Conservation (phyloP, 1,140 invertebrate species). For the Tetragonula clypearis region DNA sequence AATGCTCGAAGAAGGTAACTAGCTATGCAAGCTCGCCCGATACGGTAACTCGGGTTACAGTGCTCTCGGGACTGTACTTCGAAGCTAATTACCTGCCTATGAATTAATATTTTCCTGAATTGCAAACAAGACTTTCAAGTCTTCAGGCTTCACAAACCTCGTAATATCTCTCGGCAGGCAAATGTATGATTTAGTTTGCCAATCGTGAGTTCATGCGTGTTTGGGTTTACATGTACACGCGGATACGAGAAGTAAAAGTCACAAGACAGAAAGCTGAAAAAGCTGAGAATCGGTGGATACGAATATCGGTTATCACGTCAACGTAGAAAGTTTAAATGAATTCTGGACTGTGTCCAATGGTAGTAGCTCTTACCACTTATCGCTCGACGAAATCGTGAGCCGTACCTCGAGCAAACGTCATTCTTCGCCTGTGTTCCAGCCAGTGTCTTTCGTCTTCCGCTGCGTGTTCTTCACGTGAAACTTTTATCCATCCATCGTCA, state of each 20-base stretch:
- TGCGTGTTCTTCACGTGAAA: not conserved
- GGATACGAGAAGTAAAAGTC: not conserved
- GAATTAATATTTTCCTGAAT: not conserved
- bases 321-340: not conserved
- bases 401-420: slow-evolving; percentile 5
- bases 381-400: slow-evolving; percentile 33
- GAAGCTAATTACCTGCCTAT: slow-evolving; percentile 15
- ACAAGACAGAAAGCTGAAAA: not conserved
- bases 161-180: not conserved
- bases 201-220: not conserved
- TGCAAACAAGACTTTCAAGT: not conserved
- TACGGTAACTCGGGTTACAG: not conserved
- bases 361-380: slow-evolving; percentile 36
- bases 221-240: too few relatives aligned
- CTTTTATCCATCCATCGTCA: not conserved
- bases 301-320: not conserved
- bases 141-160: not conserved
- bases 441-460: not conserved
- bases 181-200: not conserved
- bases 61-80: not conserved
- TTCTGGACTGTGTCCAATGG: not conserved
- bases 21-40: not conserved
- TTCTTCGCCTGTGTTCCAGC: slow-evolving; percentile 27
- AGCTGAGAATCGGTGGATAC: not conserved
- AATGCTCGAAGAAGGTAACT: slow-evolving; percentile 14